A percentile compares a stretch with the other conserved stretches of the same genome.
Conservation (phyloP, 2,113 vertebrate genomes). For the Mungos mungo region DNA sequence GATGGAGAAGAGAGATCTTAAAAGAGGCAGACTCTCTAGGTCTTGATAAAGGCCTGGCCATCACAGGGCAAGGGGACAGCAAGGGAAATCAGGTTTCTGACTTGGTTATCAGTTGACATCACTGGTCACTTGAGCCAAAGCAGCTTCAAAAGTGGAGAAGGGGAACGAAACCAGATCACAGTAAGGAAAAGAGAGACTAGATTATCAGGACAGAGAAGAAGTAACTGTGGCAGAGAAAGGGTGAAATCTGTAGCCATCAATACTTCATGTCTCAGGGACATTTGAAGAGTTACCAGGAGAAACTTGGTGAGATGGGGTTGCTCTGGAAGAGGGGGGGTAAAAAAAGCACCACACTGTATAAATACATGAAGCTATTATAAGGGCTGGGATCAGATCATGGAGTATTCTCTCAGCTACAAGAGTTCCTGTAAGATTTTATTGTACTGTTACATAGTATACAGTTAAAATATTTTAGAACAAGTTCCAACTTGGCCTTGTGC, state of each 20-base stretch:
- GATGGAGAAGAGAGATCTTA: neutral
- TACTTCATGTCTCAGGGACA: neutral
- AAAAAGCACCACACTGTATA: neutral
- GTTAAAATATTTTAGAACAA: constrained; percentile 1
- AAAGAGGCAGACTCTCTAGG: constrained; percentile 15
- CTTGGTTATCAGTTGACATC: neutral
- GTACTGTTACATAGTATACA: neutral
- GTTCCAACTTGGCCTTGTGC: neutral
- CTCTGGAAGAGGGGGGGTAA: neutral
- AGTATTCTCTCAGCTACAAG: neutral
- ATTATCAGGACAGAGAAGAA: neutral
- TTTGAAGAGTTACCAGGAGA: neutral
- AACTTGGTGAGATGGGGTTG: neutral
- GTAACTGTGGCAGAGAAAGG: neutral
- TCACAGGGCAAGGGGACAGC: no score
- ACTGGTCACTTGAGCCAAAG: neutral
- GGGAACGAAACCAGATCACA: neutral
- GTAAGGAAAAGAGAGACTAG: neutral
- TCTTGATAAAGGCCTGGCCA: neutral
- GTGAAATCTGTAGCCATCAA: neutral
- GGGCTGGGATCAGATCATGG: neutral
- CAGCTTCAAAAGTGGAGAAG: neutral
- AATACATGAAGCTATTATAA: neutral
- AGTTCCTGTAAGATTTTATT: neutral
- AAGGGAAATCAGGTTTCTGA: neutral